These are phyloP conservation scores for Onthophagus sagittarius DNA, from an alignment of 2,888 invertebrate genomes.

Conservation along the genomic window DNA sequence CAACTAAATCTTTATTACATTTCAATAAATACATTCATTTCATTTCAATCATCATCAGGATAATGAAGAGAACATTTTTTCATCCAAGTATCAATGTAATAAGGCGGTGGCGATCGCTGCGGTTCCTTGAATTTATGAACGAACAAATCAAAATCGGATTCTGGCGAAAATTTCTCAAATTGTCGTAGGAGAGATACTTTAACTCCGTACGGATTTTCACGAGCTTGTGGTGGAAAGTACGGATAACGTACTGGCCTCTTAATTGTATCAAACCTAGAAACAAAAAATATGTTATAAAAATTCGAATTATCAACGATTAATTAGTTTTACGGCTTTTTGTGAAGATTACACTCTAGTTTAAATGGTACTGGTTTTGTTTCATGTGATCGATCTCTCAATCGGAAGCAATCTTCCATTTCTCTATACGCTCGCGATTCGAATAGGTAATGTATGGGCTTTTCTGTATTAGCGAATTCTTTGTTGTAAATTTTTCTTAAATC, in stretches of 20 bases:
- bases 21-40: too few species aligned
- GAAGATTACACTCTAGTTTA: slow-evolving; percentile 13
- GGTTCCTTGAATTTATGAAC: neutral
- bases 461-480: slow-evolving; percentile 10
- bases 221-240: neutral
- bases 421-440: slow-evolving; percentile 23
- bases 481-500: slow-evolving; percentile 32
- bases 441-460: slow-evolving; percentile 23
- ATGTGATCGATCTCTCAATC: slow-evolving; percentile 28
- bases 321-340: slow-evolving; percentile 19
- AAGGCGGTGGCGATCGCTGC: neutral
- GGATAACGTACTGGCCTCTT: slow-evolving; percentile 13
- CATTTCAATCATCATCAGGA: neutral
- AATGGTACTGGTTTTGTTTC: slow-evolving; percentile 21
- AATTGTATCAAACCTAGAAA: slow-evolving; percentile 24
- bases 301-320: neutral
- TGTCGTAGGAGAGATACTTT: neutral
- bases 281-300: neutral
- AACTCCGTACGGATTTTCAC: neutral
- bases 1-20: too few species aligned
- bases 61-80: slow-evolving; percentile 7
- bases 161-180: neutral
- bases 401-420: slow-evolving; percentile 28
- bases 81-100: slow-evolving; percentile 7
- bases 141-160: neutral